These are phyloP conservation scores for Xanthia icteritia DNA, from an alignment of 2,888 invertebrate species.

Conservation along the genomic window DNA sequence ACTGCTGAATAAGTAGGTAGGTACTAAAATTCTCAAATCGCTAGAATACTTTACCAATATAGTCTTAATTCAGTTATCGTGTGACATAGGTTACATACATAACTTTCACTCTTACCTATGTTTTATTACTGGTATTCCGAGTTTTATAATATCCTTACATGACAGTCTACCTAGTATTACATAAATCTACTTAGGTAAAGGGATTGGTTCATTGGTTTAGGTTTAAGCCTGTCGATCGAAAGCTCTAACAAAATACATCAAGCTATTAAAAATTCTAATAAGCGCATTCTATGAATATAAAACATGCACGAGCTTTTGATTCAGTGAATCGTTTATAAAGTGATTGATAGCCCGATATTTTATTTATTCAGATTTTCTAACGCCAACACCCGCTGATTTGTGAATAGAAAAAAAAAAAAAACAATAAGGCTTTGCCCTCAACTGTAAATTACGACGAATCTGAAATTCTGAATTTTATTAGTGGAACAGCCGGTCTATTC, in stretches of 20 bases:
- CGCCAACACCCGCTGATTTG: neutral
- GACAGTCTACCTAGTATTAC: neutral
- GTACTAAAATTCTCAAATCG: neutral
- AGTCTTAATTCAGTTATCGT: neutral
- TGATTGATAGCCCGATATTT: conserved; percentile 35
- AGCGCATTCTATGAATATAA: conserved; percentile 17
- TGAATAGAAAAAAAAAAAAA: neutral
- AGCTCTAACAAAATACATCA: neutral
- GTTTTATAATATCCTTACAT: neutral
- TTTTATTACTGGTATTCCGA: neutral
- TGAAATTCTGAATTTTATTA: neutral
- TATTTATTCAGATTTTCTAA: conserved; percentile 26
- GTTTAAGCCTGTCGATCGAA: neutral
- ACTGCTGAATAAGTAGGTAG: neutral
- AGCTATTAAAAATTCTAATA: neutral
- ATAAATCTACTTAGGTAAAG: neutral
- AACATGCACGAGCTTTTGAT: conserved; percentile 21
- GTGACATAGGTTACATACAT: too few species aligned
- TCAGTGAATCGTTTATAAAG: conserved; percentile 28
- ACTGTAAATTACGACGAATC: neutral
- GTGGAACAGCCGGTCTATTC: too few species aligned
- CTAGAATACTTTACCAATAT: neutral
- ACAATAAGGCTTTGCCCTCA: neutral
- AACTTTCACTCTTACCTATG: neutral
- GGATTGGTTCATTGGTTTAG: neutral